Base-by-base conservation (phyloP, 1,140 invertebrate genomes). In the Lethrus apterus region DNA sequence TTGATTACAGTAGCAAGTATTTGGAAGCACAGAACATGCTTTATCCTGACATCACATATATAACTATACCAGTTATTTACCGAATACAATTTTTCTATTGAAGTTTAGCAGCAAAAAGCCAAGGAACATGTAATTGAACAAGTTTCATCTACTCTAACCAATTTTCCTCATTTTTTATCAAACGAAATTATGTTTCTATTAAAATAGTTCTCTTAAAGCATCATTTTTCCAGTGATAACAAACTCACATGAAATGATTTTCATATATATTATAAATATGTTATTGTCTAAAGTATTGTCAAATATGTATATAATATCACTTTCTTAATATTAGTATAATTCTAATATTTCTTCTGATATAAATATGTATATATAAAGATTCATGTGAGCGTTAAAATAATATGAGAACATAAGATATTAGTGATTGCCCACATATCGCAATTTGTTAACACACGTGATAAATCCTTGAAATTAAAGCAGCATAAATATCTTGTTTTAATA, bases 71-170 rank as follows among this genome's bases (percentile, higher is more conserved):
- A n/a, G n/a, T n/a, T n/a, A n/a, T n/a, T n/a, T n/a, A n/a, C n/a
- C n/a, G n/a, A n/a, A n/a, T n/a, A n/a, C n/a, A n/a, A n/a, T n/a
- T n/a, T n/a, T n/a, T n/a, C n/a, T n/a, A n/a, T n/a, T n/a, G n/a
- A n/a, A n/a, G n/a, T n/a, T n/a, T n/a, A n/a, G n/a, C n/a, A n/a
- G n/a, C n/a, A n/a, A n/a, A n/a, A n/a, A n/a, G n/a, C n/a, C n/a
- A n/a, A n/a, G n/a, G n/a, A n/a, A n/a, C 19, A 36, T 36, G 17
- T 36, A 36, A 36, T 36, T 36, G 34, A 36, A 36, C 34, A 36
- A 36, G 19, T 33, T 13, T 11, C 4, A 4, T 33, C 1, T 14
- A 20, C 34, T 20, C 23, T 20, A 36, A 36, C 15, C n/a, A 36
- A 17, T 36, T 3, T 4, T 36, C 11, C 13, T 33, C 32, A 3